These are phyloP conservation scores for Eumerus sabulonum DNA, from an alignment of 2,888 invertebrate species.

Conservation along the genomic window DNA sequence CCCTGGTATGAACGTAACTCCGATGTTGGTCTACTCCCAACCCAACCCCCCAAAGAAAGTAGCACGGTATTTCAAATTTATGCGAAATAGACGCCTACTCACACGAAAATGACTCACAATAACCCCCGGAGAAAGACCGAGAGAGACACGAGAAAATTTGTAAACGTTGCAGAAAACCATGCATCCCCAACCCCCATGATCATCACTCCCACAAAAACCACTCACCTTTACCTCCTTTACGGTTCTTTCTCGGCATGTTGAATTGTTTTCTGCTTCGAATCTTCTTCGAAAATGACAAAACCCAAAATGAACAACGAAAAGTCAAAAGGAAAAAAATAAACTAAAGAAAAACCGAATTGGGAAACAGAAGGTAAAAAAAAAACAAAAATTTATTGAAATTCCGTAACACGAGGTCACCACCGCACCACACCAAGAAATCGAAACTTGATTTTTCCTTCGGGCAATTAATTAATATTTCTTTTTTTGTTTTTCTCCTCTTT, in stretches of 20 bases:
- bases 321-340: slow-evolving; percentile 21
- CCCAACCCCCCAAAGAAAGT: too few relatives aligned
- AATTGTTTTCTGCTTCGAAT: slow-evolving; percentile 68
- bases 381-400: slow-evolving; percentile 42
- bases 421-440: slow-evolving; percentile 66
- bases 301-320: slow-evolving; percentile 6
- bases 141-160: slow-evolving; percentile 11
- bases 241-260: slow-evolving; percentile 77
- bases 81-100: too few relatives aligned
- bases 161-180: slow-evolving; percentile 43
- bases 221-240: slow-evolving; percentile 77
- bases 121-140: too few relatives aligned
- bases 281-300: slow-evolving; percentile 53
- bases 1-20: too few relatives aligned
- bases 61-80: too few relatives aligned
- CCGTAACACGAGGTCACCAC: slow-evolving; percentile 72
- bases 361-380: too few relatives aligned
- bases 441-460: background rate
- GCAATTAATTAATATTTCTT: too few relatives aligned
- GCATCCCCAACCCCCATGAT: too few relatives aligned
- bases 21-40: too few relatives aligned
- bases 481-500: slow-evolving; percentile 22
- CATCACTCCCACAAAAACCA: slow-evolving; percentile 23
- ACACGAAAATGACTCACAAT: slow-evolving; percentile 45
- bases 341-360: slow-evolving; percentile 25